Percentiles rank a stretch among this genome's conserved stretches.
These are phyloP conservation scores for Papilio polytes DNA, from an alignment of 1,140 invertebrate species.

Conservation along the genomic window DNA sequence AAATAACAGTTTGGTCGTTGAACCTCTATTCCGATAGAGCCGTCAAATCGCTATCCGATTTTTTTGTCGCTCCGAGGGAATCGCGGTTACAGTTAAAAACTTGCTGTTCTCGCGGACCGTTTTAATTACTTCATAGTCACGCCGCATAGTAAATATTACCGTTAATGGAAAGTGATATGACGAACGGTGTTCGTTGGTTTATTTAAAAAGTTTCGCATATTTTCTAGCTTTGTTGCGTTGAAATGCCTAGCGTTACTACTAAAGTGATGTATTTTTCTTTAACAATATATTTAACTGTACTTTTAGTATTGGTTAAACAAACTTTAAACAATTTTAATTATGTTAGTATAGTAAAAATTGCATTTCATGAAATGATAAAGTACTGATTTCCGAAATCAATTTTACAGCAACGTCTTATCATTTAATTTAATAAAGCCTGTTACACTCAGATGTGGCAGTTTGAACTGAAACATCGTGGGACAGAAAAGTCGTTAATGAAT, in stretches of 20 bases:
- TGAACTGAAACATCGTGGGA: not conserved
- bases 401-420: too few species aligned
- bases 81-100: conserved; percentile 69
- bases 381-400: too few species aligned
- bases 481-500: not conserved
- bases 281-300: too few species aligned
- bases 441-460: too few species aligned
- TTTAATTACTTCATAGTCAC: conserved; percentile 81
- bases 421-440: too few species aligned
- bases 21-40: conserved; percentile 75
- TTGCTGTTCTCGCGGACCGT: conserved; percentile 68
- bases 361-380: too few species aligned
- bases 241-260: not conserved
- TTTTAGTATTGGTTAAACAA: too few species aligned
- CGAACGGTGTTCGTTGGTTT: conserved; percentile 43
- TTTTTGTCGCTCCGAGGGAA: conserved; percentile 57
- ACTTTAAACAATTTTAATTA: too few species aligned
- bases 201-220: not conserved
- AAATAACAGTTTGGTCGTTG: conserved; percentile 51
- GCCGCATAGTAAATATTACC: conserved; percentile 70
- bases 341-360: too few species aligned
- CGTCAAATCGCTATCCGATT: conserved; percentile 72
- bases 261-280: too few species aligned
- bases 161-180: conserved; percentile 79
- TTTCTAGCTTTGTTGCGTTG: not conserved